A percentile compares a stretch with the other conserved stretches of the same genome.
These are phyloP conservation scores for Drosophila trapezifrons DNA, from an alignment of 1,140 invertebrate species.

Conservation along the genomic window DNA sequence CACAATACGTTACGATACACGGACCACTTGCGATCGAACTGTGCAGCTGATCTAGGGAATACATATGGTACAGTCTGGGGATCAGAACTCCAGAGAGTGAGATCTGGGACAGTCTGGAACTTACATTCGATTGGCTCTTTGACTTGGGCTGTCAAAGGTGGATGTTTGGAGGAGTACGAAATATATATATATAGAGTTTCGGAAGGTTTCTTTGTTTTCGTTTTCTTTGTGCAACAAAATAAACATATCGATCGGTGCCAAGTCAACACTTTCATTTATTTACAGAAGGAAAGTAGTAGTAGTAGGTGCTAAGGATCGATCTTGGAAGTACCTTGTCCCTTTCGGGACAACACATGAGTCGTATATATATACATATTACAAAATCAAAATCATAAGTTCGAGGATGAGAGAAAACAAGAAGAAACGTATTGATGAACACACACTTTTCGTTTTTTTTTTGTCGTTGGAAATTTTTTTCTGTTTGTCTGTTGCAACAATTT, in stretches of 20 bases:
- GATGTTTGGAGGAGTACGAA: slow-evolving; percentile 32
- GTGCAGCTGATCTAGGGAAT: slow-evolving; percentile 33
- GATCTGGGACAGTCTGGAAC: slow-evolving; percentile 19
- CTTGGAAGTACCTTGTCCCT: slow-evolving; percentile 36
- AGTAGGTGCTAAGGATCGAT: slow-evolving; percentile 40
- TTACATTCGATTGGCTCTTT: slow-evolving; percentile 25
- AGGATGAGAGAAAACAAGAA: slow-evolving; percentile 42
- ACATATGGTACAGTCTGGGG: slow-evolving; percentile 21
- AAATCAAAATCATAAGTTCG: slow-evolving; percentile 43
- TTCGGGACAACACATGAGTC: slow-evolving; percentile 18
- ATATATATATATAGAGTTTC: slow-evolving; percentile 35
- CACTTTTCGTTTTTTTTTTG: slow-evolving; percentile 50
- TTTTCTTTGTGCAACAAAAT: slow-evolving; percentile 43
- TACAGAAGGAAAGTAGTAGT: slow-evolving; percentile 32
- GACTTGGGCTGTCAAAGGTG: slow-evolving; percentile 34
- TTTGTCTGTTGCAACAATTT: slow-evolving; percentile 58
- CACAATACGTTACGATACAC: slow-evolving; percentile 37
- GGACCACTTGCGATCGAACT: slow-evolving; percentile 45
- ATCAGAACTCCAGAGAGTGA: slow-evolving; percentile 10
- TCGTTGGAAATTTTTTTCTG: slow-evolving; percentile 58
- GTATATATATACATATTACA: slow-evolving; percentile 20
- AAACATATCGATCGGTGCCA: slow-evolving; percentile 47
- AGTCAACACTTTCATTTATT: slow-evolving; percentile 40
- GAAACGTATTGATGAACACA: slow-evolving; percentile 42
- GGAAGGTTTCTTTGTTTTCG: slow-evolving; percentile 21